Conservation (phyloP, 2,797 vertebrate species). For the Lithobates pipiens region DNA sequence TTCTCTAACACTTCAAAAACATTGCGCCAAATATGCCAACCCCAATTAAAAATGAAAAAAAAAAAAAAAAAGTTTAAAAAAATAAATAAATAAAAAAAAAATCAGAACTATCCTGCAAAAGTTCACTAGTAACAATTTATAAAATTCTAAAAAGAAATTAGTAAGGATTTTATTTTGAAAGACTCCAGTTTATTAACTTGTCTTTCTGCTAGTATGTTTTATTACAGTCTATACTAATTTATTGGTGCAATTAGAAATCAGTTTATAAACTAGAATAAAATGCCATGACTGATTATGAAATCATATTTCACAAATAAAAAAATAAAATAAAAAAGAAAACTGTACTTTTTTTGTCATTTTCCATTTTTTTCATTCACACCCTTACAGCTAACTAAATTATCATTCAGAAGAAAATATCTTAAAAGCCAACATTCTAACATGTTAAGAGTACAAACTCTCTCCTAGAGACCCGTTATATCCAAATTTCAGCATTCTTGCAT, state of each 20-base stretch:
- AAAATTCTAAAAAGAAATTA: conserved; percentile 80
- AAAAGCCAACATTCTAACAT: conserved; percentile 73
- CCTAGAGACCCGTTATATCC: conserved; percentile 77
- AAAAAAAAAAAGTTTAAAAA: background rate
- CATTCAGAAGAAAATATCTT: conserved; percentile 70
- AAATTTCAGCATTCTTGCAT: conserved; percentile 78
- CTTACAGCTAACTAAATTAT: conserved; percentile 68
- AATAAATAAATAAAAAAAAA: background rate
- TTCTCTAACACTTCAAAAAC: conserved; percentile 65
- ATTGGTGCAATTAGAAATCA: conserved; percentile 67
- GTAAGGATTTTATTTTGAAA: conserved; percentile 55
- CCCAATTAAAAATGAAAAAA: background rate
- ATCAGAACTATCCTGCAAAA: conserved; percentile 12
- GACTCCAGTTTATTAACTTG: conserved; percentile 67
- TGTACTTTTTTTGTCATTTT: conserved; percentile 65
- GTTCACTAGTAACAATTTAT: conserved; percentile 64
- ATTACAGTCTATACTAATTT: conserved; percentile 58
- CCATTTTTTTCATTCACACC: conserved; percentile 43
- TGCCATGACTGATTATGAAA: conserved; percentile 68
- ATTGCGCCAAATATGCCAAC: conserved; percentile 12
- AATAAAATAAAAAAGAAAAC: conserved; percentile 64
- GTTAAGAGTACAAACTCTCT: conserved; percentile 74
- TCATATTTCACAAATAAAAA: conserved; percentile 67
- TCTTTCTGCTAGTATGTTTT: conserved; percentile 49
- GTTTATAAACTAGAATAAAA: conserved; percentile 69